phyloP scores from a whole-genome alignment of 2,113 vertebrate genomes.

The Rhabdornis inornatus region DNA sequence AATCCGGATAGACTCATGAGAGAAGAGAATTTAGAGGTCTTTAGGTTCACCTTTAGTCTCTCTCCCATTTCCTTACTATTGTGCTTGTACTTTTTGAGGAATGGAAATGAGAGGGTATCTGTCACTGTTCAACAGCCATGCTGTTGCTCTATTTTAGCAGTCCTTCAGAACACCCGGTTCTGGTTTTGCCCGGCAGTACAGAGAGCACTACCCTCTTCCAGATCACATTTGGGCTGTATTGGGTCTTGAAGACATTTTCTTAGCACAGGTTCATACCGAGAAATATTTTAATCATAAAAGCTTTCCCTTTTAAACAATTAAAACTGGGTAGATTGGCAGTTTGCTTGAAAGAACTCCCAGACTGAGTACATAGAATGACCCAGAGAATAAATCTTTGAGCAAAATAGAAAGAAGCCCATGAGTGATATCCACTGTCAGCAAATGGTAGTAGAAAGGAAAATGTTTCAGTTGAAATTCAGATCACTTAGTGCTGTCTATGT shows the following conservation, averaged over 20 bases:
- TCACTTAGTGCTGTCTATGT: neutral
- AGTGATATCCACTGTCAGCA: neutral
- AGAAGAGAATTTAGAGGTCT: neutral
- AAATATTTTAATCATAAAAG: neutral
- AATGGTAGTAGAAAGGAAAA: neutral
- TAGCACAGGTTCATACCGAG: neutral
- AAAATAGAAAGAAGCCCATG: neutral
- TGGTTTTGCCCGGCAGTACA: neutral
- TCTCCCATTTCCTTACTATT: neutral
- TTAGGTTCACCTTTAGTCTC: neutral
- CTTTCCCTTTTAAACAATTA: neutral
- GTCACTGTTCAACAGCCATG: neutral
- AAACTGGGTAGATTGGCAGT: neutral
- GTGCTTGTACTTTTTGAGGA: neutral
- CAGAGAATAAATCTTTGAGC: neutral
- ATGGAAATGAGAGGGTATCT: neutral
- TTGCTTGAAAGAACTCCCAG: neutral
- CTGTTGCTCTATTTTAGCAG: neutral
- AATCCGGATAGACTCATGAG: neutral
- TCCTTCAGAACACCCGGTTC: neutral
- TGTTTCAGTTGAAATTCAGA: neutral
- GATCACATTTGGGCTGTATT: neutral
- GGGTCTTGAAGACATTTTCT: neutral
- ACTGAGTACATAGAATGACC: neutral
- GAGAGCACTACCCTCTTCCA: neutral